Evolutionary conservation across 1,140 invertebrate genomes (phyloP).

Genomic region (Myzus persicae): DNA sequence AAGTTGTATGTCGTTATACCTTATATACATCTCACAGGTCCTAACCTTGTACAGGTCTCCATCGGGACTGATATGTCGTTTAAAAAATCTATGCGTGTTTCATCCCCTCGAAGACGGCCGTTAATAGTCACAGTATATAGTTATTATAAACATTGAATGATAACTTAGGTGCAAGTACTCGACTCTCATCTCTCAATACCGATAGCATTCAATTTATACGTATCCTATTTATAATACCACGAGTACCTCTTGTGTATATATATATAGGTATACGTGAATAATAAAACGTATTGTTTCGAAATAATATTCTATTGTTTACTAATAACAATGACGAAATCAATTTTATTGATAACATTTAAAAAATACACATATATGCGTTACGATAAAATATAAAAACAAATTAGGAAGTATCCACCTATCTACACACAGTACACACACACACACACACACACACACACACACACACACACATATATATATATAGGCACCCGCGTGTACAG

Average conservation of each 20-base stretch:
- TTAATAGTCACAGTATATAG: neutral
- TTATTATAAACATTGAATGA: neutral
- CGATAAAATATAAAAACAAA: neutral
- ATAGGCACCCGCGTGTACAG: no score
- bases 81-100: neutral
- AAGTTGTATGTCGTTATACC: neutral
- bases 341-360: conserved; percentile 19
- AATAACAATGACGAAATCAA: conserved; percentile 17
- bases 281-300: neutral
- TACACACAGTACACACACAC: neutral
- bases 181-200: neutral
- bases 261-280: neutral
- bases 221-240: neutral
- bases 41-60: neutral
- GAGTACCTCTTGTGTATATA: neutral
- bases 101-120: neutral
- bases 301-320: conserved; percentile 19
- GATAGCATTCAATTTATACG: neutral
- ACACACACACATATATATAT: no score
- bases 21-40: no score
- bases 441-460: no score
- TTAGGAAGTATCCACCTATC: neutral
- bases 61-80: neutral
- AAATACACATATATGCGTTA: neutral
- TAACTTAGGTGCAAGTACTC: neutral